Conservation (phyloP, 2,113 vertebrate genomes). For the Cavia aperea region DNA sequence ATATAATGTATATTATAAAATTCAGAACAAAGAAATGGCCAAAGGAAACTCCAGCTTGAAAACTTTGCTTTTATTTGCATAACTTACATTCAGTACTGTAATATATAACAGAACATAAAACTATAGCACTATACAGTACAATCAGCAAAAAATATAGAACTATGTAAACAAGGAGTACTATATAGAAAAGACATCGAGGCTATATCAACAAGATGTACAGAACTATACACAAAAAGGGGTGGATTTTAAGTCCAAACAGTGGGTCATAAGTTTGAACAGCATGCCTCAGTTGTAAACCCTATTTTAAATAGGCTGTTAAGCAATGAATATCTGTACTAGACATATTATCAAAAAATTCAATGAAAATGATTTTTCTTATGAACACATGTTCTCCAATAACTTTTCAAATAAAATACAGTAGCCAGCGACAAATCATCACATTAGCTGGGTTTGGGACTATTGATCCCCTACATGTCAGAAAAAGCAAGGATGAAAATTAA, state of each 20-base stretch:
- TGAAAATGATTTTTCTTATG: background rate
- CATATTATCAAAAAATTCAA: background rate
- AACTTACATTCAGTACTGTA: background rate
- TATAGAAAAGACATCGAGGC: background rate
- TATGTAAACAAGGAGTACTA: background rate
- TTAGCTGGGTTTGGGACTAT: background rate
- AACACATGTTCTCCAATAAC: background rate
- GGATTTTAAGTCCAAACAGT: background rate
- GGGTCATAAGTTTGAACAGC: background rate
- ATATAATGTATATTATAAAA: background rate
- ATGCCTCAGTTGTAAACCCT: background rate
- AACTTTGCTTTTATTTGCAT: background rate
- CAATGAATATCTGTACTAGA: background rate
- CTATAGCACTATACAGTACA: background rate
- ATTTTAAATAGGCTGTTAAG: background rate
- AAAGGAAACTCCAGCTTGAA: background rate
- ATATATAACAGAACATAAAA: background rate
- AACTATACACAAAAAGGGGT: background rate
- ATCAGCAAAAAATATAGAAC: background rate
- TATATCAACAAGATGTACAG: background rate
- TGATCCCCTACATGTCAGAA: background rate
- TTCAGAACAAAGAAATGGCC: background rate
- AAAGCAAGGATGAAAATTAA: background rate
- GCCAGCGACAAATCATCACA: background rate
- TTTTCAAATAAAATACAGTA: background rate